Conservation (phyloP, 2,113 vertebrate species). For the Charina bottae region DNA sequence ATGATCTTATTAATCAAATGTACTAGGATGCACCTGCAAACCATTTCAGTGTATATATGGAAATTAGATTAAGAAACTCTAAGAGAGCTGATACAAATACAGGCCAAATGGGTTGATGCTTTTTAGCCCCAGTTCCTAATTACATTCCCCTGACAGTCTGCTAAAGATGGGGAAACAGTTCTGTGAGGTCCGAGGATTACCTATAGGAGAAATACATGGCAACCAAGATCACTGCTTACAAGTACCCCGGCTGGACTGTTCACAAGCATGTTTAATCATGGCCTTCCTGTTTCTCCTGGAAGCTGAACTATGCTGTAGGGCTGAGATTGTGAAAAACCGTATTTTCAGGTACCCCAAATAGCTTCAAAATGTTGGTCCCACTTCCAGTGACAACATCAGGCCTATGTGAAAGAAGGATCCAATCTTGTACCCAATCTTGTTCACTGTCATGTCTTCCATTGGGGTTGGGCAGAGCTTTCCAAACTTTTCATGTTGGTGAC, state of each 20-base stretch:
- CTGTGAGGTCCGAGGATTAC: neutral
- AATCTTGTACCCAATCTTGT: neutral
- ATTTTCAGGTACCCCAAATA: neutral
- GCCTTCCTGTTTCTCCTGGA: neutral
- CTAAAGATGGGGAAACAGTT: neutral
- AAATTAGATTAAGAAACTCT: neutral
- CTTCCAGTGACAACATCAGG: neutral
- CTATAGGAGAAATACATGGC: neutral
- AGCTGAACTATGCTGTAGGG: neutral
- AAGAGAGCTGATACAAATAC: neutral
- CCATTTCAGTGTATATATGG: neutral
- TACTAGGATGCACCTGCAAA: neutral
- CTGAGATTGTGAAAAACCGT: neutral
- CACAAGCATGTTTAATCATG: neutral
- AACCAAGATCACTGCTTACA: neutral
- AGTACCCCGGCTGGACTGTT: neutral
- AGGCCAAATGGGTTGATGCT: neutral
- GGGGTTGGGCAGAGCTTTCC: no score
- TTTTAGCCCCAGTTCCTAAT: neutral
- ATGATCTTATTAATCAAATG: neutral
- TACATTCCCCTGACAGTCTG: neutral
- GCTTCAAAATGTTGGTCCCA: neutral
- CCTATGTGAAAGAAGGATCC: neutral
- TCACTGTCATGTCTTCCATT: neutral
- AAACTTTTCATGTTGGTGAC: no score